Conservation (phyloP, 2,113 vertebrate genomes). For the Heterocephalus glaber region DNA sequence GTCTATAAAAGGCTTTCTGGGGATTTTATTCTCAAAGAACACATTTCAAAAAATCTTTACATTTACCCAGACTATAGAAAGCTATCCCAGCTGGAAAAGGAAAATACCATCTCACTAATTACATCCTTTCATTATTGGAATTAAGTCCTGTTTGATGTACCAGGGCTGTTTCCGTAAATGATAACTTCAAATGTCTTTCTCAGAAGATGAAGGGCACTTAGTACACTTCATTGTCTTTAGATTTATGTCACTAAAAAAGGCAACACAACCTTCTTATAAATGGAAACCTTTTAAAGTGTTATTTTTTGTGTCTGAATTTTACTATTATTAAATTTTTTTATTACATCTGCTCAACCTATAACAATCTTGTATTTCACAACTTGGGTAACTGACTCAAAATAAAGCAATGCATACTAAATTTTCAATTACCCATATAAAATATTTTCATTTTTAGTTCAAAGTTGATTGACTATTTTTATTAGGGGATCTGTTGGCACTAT, state of each 20-base stretch:
- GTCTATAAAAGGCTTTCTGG: slow-evolving; percentile 48
- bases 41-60: slow-evolving; percentile 74
- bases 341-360: not conserved
- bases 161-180: not conserved
- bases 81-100: slow-evolving; percentile 59
- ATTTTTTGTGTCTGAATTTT: slow-evolving; percentile 26
- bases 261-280: not conserved
- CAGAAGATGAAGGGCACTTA: not conserved
- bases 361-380: not conserved
- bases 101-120: slow-evolving; percentile 59
- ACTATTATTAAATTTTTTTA: not conserved
- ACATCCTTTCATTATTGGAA: slow-evolving; percentile 60
- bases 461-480: not conserved
- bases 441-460: not conserved
- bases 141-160: slow-evolving; percentile 61
- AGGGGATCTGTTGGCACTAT: not conserved
- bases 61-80: slow-evolving; percentile 68
- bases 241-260: not conserved
- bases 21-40: slow-evolving; percentile 67
- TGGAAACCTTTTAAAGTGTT: not conserved
- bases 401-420: not conserved
- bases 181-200: slow-evolving; percentile 67
- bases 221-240: not conserved
- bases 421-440: not conserved
- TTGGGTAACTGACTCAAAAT: not conserved